phyloP scores from a whole-genome alignment of 2,888 invertebrate species.

The Drosophila putrida region DNA sequence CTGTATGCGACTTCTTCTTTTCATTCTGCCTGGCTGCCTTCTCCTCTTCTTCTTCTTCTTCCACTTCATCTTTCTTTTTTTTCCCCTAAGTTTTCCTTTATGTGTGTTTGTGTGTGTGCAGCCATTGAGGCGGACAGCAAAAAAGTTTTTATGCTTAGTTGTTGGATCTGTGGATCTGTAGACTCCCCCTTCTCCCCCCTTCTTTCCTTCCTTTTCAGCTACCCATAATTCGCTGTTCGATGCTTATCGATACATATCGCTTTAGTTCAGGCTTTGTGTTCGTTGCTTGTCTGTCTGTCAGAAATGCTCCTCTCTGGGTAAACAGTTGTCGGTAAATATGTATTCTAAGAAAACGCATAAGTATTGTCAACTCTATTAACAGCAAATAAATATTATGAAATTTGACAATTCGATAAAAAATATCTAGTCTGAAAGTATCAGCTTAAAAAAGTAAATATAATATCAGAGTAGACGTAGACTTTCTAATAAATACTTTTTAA shows the following conservation, averaged over 20 bases:
- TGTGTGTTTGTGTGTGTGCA: background rate
- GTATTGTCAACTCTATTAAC: background rate
- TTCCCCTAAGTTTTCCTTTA: conserved; percentile 20
- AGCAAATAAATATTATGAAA: background rate
- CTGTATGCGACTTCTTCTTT: conserved; percentile 52
- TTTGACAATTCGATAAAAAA: background rate
- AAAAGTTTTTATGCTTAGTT: conserved; percentile 32
- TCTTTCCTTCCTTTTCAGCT: background rate
- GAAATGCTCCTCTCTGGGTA: background rate
- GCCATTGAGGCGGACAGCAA: conserved; percentile 28
- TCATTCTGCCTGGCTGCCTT: conserved; percentile 37
- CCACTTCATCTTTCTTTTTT: conserved; percentile 15
- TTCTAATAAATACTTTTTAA: too few species aligned
- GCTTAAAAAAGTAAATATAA: background rate
- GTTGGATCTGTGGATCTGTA: conserved; percentile 20
- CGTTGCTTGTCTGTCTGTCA: conserved; percentile 5
- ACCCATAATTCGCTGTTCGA: conserved; percentile 44
- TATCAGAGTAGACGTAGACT: too few species aligned
- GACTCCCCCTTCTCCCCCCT: background rate
- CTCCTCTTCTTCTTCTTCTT: background rate
- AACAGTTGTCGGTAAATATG: background rate
- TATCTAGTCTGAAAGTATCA: background rate
- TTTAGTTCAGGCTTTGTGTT: conserved; percentile 20
- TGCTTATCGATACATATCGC: conserved; percentile 51
- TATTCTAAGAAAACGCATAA: conserved; percentile 1